phyloP scores from a whole-genome alignment of 2,113 vertebrate genomes.

The Oreotrochilus melanogaster region DNA sequence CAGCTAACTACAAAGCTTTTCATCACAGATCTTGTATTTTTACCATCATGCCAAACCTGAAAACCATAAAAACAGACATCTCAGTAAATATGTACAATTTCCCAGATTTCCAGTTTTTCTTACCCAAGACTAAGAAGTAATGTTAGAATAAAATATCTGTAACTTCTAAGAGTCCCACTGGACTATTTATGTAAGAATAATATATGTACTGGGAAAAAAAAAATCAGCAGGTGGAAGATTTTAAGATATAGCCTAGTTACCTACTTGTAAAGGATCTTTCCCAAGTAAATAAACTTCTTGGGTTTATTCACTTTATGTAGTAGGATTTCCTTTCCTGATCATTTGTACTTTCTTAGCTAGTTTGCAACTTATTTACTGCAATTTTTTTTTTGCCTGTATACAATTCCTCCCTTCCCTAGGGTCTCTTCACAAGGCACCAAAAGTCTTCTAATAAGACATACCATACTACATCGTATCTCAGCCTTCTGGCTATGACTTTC shows the following conservation, averaged over 20 bases:
- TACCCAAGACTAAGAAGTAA: constrained; percentile 2
- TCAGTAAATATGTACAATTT: neutral
- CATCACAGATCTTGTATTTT: neutral
- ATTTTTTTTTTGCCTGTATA: neutral
- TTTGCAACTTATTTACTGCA: neutral
- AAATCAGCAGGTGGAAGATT: neutral
- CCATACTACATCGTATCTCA: neutral
- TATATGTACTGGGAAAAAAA: neutral
- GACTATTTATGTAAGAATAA: neutral
- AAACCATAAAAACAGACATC: neutral
- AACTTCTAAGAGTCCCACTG: neutral
- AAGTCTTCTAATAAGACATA: neutral
- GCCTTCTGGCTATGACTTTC: neutral
- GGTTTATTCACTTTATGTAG: neutral
- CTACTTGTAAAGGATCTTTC: neutral
- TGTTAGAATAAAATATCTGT: constrained; percentile 9
- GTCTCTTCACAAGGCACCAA: neutral
- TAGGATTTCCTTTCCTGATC: neutral
- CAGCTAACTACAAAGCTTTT: neutral
- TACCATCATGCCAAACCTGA: neutral
- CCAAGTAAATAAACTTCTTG: neutral
- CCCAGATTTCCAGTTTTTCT: neutral
- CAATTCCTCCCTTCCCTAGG: neutral
- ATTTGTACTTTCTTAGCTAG: neutral
- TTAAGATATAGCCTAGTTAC: neutral